Evolutionary conservation across 2,113 vertebrate species (phyloP).

Genomic region (Tympanuchus pallidicinctus): DNA sequence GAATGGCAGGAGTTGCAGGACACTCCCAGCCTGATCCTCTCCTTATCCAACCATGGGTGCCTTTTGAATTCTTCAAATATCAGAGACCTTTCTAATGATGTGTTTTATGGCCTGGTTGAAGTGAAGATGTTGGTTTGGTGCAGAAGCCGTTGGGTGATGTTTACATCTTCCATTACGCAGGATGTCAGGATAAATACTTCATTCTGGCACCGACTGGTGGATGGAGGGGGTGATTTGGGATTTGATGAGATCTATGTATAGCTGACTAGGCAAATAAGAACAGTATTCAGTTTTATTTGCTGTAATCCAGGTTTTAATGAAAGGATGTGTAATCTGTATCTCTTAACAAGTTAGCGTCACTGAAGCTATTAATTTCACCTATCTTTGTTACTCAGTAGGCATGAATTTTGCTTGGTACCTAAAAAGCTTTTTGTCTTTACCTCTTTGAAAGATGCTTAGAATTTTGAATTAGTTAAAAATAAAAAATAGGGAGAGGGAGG

Average conservation of each 20-base stretch:
- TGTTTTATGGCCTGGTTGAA: background rate
- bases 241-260: background rate
- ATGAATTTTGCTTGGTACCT: background rate
- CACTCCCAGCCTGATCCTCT: too few species aligned
- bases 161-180: background rate
- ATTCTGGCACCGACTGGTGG: background rate
- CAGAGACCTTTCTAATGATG: background rate
- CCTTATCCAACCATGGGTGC: too few species aligned
- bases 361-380: background rate
- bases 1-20: background rate
- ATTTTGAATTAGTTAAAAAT: background rate
- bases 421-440: background rate
- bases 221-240: background rate
- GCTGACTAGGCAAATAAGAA: background rate
- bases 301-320: background rate
- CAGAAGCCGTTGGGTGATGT: background rate
- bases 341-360: background rate
- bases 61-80: background rate
- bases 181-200: background rate
- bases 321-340: background rate
- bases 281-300: background rate
- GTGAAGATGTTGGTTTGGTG: background rate
- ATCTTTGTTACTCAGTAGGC: background rate
- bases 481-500: background rate
- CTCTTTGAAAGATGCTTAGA: background rate